phyloP scores from a whole-genome alignment of 2,113 vertebrate species.

The Anser cygnoides region DNA sequence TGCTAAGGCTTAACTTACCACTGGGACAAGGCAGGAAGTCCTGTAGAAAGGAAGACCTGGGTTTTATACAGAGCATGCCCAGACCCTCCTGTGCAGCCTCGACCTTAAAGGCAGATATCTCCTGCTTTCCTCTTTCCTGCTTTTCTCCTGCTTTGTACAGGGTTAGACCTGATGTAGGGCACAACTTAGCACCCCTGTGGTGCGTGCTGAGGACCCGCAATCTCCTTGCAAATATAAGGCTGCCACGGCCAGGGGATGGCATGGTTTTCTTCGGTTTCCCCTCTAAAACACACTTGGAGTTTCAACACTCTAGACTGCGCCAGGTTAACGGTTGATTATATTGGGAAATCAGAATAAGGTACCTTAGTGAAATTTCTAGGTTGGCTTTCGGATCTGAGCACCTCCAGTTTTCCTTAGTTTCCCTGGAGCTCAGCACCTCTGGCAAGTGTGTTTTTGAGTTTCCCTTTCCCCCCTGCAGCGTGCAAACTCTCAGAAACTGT shows the following conservation, averaged over 20 bases:
- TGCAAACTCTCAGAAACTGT: neutral
- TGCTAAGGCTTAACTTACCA: neutral
- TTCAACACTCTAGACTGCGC: neutral
- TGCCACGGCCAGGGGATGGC: neutral
- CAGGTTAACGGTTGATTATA: neutral
- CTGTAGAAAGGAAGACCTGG: neutral
- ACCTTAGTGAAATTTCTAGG: neutral
- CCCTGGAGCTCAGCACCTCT: neutral
- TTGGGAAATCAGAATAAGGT: neutral
- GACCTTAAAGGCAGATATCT: constrained; percentile 5
- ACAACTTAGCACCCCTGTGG: neutral
- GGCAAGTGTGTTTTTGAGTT: neutral
- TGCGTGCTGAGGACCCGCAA: neutral
- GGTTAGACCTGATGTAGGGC: no score
- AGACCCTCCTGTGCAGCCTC: neutral
- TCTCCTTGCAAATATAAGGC: neutral
- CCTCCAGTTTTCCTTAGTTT: neutral
- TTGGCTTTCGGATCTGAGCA: neutral
- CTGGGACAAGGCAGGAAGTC: neutral
- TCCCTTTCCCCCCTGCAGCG: rapidly evolving
- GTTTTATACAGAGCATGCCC: neutral
- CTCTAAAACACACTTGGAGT: neutral
- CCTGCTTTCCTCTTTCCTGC: neutral
- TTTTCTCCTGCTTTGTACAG: neutral
- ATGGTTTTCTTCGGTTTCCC: neutral